These are phyloP conservation scores for Platichthys flesus DNA, from an alignment of 2,113 vertebrate species.

Conservation along the genomic window DNA sequence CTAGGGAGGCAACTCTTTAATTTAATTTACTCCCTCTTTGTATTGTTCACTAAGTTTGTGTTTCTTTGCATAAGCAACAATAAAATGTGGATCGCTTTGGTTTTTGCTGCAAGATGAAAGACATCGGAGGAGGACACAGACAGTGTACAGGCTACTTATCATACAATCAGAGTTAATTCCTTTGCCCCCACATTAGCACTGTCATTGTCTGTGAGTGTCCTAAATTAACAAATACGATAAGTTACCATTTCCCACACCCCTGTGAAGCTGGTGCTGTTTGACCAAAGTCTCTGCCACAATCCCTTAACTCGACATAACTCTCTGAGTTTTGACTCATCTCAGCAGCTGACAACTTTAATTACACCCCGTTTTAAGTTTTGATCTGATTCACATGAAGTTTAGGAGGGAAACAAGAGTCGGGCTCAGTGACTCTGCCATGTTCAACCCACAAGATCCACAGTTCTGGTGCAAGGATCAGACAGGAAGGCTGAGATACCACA, in stretches of 20 bases:
- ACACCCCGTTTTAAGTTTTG: slow-evolving; percentile 29
- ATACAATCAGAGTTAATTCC: neutral
- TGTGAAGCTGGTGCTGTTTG: neutral
- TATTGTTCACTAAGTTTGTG: neutral
- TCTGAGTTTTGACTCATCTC: slow-evolving; percentile 21
- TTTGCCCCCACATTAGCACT: neutral
- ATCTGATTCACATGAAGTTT: slow-evolving; percentile 34
- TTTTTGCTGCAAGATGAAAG: slow-evolving; percentile 13
- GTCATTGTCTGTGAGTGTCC: neutral
- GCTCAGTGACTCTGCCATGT: slow-evolving; percentile 42
- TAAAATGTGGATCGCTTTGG: neutral
- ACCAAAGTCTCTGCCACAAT: neutral
- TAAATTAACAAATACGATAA: slow-evolving; percentile 3
- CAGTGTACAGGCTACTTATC: no score
- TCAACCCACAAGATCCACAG: slow-evolving; percentile 18
- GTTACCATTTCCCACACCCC: neutral
- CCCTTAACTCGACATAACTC: neutral
- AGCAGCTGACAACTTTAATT: slow-evolving; percentile 34
- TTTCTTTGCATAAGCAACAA: neutral
- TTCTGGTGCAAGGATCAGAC: slow-evolving; percentile 20
- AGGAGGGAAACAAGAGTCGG: slow-evolving; percentile 5
- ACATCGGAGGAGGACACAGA: neutral
- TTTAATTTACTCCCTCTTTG: neutral
- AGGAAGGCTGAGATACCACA: slow-evolving; percentile 16
- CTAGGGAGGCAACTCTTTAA: slow-evolving; percentile 9